Evolutionary conservation across 2,113 vertebrate genomes (phyloP).

Genomic region (Actenoides lindsayi): DNA sequence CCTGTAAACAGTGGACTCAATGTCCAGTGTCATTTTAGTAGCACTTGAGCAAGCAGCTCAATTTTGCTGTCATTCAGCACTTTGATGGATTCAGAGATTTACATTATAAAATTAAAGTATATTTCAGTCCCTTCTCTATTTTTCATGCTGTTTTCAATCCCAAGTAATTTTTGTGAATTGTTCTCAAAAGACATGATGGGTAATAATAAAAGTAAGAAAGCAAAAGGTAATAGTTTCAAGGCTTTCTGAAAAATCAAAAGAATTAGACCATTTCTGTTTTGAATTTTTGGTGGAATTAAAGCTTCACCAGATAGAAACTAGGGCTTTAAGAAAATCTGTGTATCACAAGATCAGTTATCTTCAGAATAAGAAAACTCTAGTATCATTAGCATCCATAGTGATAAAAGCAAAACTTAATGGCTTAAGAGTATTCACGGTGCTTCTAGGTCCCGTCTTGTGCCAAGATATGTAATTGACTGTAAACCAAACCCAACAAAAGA

Average conservation of each 20-base stretch:
- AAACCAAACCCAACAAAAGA: not conserved
- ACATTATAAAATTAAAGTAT: too few species aligned
- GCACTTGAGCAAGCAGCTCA: not conserved
- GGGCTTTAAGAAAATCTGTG: not conserved
- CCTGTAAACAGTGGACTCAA: not conserved
- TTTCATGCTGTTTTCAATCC: not conserved
- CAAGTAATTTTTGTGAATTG: not conserved
- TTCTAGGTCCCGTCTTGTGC: not conserved
- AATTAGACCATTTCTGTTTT: not conserved
- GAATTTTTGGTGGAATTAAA: not conserved
- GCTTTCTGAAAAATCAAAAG: not conserved
- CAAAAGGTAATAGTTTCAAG: not conserved
- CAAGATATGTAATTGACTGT: not conserved
- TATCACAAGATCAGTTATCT: not conserved
- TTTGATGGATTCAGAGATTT: not conserved
- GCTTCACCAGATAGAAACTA: not conserved
- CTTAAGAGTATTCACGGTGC: fast-evolving
- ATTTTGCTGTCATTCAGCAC: slow-evolving; percentile 2
- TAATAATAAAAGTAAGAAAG: not conserved
- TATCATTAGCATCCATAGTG: not conserved
- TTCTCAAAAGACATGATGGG: not conserved
- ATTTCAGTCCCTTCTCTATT: not conserved
- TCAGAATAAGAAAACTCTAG: not conserved
- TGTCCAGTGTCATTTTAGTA: not conserved
- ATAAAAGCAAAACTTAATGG: not conserved